These are phyloP conservation scores for Steinernema scapterisci DNA, from an alignment of 2,888 invertebrate genomes.

Conservation along the genomic window DNA sequence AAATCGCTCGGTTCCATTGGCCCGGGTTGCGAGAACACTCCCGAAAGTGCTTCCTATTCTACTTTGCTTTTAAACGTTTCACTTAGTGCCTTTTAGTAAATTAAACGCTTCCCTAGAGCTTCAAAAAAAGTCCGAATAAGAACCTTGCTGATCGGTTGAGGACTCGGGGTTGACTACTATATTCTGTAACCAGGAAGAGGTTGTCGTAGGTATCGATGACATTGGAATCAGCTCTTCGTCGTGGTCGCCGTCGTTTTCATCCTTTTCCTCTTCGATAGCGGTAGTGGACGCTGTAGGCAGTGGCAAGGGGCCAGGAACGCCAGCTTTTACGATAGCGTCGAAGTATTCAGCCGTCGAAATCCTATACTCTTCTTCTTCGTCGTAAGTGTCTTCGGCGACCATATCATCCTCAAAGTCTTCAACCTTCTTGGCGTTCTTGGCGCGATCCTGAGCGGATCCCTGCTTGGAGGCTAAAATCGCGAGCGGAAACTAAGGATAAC, in stretches of 20 bases:
- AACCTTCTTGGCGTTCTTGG: background rate
- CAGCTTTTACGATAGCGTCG: conserved; percentile 37
- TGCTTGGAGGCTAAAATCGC: conserved; percentile 5
- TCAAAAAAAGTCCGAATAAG: conserved; percentile 1
- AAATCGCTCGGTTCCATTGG: background rate
- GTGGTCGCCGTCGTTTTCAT: too few species aligned
- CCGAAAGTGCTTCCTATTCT: conserved; percentile 7
- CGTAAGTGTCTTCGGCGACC: background rate
- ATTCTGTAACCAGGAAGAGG: conserved; percentile 5
- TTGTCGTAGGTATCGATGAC: background rate
- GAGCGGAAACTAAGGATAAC: background rate
- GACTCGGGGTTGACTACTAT: conserved; percentile 6
- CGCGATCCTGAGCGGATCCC: background rate
- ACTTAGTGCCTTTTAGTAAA: conserved; percentile 4
- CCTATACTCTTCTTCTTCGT: conserved; percentile 26
- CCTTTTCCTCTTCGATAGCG: conserved; percentile 23
- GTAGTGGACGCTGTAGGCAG: conserved; percentile 8
- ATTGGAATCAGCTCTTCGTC: conserved; percentile 24
- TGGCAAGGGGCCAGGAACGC: conserved; percentile 33
- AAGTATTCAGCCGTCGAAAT: conserved; percentile 36
- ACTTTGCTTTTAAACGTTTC: conserved; percentile 17
- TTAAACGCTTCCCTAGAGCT: conserved; percentile 13
- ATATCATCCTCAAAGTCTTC: background rate
- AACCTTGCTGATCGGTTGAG: background rate
- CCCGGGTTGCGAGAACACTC: background rate